These are phyloP conservation scores for Tyria jacobaeae DNA, from an alignment of 2,888 invertebrate genomes.

Conservation along the genomic window DNA sequence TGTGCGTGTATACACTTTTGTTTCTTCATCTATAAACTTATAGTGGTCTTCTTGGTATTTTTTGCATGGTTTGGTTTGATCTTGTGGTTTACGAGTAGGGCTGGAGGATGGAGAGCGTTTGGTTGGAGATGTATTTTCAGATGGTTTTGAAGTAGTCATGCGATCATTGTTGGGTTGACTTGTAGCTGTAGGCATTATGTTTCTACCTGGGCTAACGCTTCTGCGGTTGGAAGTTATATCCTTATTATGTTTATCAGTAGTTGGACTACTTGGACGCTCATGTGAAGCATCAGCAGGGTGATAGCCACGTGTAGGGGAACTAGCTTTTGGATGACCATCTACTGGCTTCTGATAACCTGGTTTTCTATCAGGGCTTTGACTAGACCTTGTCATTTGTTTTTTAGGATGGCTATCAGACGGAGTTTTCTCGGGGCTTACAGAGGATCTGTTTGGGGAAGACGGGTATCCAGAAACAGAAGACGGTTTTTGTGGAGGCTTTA, in stretches of 20 bases:
- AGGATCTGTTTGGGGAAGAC: constrained; percentile 25
- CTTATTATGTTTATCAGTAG: constrained; percentile 26
- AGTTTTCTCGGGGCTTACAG: constrained; percentile 37
- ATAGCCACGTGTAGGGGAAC: constrained; percentile 32
- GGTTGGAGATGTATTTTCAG: constrained; percentile 53
- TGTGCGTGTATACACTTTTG: constrained; percentile 67
- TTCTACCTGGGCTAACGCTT: constrained; percentile 55
- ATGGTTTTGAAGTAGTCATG: constrained; percentile 38
- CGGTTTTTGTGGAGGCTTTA: constrained; percentile 32
- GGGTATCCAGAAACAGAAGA: constrained; percentile 26
- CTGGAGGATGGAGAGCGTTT: constrained; percentile 46
- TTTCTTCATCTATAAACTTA: constrained; percentile 77
- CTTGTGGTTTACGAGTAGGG: constrained; percentile 51
- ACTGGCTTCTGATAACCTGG: constrained; percentile 31
- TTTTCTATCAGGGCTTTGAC: constrained; percentile 58
- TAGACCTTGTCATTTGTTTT: constrained; percentile 34
- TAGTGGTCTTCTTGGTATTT: constrained; percentile 64
- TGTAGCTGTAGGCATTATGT: constrained; percentile 65
- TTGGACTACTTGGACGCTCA: constrained; percentile 23
- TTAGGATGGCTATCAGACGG: constrained; percentile 15
- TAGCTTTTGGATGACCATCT: constrained; percentile 23
- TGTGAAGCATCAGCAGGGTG: constrained; percentile 23
- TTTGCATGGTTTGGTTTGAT: constrained; percentile 26
- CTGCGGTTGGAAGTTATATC: constrained; percentile 29
- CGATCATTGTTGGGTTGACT: constrained; percentile 45